These are phyloP conservation scores for Gallinago paraguaiae DNA, from an alignment of 2,113 vertebrate species.

Conservation along the genomic window DNA sequence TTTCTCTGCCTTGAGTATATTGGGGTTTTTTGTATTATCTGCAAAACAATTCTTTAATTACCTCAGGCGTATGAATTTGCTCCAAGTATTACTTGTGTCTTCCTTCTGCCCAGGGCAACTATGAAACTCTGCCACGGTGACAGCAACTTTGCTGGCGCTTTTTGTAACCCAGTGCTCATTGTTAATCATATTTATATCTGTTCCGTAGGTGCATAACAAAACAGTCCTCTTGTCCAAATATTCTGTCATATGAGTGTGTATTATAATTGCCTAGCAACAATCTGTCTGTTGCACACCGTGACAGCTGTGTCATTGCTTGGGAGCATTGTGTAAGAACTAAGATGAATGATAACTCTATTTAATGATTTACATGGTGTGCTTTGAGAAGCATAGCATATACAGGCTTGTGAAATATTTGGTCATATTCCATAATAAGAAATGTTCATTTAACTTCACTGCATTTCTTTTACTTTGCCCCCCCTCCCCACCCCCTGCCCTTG, in stretches of 20 bases:
- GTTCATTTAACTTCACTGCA: neutral
- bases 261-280: neutral
- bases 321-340: neutral
- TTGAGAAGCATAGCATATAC: neutral
- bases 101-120: neutral
- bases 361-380: neutral
- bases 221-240: neutral
- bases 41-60: neutral
- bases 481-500: neutral
- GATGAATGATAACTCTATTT: neutral
- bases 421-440: neutral
- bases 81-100: neutral
- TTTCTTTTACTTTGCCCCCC: neutral
- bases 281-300: neutral
- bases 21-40: neutral
- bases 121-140: neutral
- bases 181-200: neutral
- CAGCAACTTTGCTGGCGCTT: neutral
- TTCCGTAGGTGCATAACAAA: neutral
- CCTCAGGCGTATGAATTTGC: neutral
- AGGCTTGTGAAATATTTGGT: neutral
- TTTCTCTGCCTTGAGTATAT: neutral
- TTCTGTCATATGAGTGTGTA: neutral
- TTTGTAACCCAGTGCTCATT: neutral
- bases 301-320: neutral